These are phyloP conservation scores for Ancistrus triradiatus DNA, from an alignment of 2,113 vertebrate species.

Conservation along the genomic window DNA sequence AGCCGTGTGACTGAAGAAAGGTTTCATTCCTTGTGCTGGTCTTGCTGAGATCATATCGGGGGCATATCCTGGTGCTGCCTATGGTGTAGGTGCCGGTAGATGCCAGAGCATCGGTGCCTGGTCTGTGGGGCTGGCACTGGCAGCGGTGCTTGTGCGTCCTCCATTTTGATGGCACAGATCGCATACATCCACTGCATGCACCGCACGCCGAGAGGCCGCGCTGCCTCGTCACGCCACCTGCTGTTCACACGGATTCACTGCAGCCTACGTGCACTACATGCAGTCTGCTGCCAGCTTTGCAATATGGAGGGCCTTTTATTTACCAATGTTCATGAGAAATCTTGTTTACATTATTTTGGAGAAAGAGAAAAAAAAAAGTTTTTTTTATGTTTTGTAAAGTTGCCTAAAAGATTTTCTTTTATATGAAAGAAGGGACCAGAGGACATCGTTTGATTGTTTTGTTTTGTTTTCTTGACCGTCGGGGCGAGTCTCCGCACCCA, in stretches of 20 bases:
- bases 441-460: conserved; percentile 17
- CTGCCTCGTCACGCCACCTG: conserved; percentile 29
- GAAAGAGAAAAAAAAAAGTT: background rate
- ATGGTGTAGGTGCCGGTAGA: conserved; percentile 34
- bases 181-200: conserved; percentile 38
- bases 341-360: conserved; percentile 33
- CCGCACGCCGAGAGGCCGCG: conserved; percentile 25
- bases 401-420: conserved; percentile 20
- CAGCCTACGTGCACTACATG: conserved; percentile 29
- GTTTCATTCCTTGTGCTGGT: conserved; percentile 40
- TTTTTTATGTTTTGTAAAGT: conserved; percentile 20
- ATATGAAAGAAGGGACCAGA: conserved; percentile 40
- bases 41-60: conserved; percentile 19
- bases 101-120: conserved; percentile 36
- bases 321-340: background rate
- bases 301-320: conserved; percentile 1
- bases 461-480: conserved; percentile 8
- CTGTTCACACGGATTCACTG: conserved; percentile 35
- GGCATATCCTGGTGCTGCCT: conserved; percentile 43
- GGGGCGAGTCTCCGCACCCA: conserved; percentile 19
- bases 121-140: conserved; percentile 5
- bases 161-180: conserved; percentile 53
- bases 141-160: conserved; percentile 30
- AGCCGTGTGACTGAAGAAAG: conserved; percentile 25
- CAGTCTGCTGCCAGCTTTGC: conserved; percentile 26